Evolutionary conservation across 1,140 invertebrate genomes (phyloP).

Genomic region (Ceratina australensis): DNA sequence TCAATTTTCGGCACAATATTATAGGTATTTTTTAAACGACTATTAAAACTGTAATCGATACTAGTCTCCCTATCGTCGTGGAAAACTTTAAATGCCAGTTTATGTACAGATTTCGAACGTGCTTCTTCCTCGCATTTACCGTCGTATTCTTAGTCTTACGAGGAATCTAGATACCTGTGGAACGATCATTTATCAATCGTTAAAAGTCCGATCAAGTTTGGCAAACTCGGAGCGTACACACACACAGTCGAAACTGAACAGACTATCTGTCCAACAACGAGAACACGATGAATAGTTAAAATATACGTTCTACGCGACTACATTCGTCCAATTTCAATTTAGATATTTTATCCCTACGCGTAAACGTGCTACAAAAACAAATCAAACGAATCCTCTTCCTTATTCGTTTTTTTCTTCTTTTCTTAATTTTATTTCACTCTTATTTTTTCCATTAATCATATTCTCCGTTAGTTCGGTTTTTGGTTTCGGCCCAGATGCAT

Average conservation of each 20-base stretch:
- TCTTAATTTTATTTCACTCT: not conserved
- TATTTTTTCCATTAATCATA: constrained; percentile 1
- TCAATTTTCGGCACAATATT: constrained; percentile 13
- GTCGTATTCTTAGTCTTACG: no score
- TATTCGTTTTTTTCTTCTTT: not conserved
- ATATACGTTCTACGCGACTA: constrained; percentile 54
- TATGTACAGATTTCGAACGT: constrained; percentile 29
- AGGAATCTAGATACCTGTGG: not conserved
- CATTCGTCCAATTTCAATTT: constrained; percentile 20
- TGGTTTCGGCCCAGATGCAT: constrained; percentile 61
- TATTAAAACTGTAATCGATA: constrained; percentile 7
- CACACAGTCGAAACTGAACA: not conserved
- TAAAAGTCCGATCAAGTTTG: constrained; percentile 14
- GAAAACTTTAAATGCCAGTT: not conserved
- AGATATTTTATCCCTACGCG: constrained; percentile 5
- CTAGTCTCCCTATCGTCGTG: not conserved
- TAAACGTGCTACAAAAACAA: constrained; percentile 32
- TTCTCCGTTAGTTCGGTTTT: constrained; percentile 14
- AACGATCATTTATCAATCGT: not conserved
- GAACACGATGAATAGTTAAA: constrained; percentile 43
- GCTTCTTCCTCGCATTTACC: not conserved
- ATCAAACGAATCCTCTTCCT: not conserved
- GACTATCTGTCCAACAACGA: not conserved
- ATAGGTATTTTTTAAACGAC: not conserved
- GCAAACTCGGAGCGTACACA: constrained; percentile 16